Base-by-base conservation (phyloP, 1,140 invertebrate genomes). In the Apolygus lucorum region DNA sequence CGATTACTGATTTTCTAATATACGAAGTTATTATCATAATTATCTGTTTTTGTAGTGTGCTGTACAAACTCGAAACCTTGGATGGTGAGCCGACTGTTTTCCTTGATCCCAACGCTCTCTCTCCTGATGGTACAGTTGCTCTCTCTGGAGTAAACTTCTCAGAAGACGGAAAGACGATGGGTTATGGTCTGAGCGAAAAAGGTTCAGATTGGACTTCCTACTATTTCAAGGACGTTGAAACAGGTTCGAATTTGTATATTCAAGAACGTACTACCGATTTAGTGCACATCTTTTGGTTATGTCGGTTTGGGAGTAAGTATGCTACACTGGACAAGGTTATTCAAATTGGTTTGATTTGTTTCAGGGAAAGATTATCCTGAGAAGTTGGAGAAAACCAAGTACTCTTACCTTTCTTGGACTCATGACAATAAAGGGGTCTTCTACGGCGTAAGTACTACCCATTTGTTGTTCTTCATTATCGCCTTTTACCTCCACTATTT, bases 131-230 rank as follows among this genome's bases (percentile, higher is more conserved):
- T 34, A 98, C 96, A 1, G 82, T 96, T 24, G 90, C 95, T 1
- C 80, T 99, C 21, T 84, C 86, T 0, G 84, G 84, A 52, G 88
- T 84, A 59, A 80, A 85, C 34, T 99, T 97, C 80, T 96, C 94
- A 1, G 89, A 98, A 76, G 89, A 98, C 84, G 96, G 95, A 1
- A 83, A 84, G 74, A 88, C 87, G 52, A 90, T 94, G 82, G 94
- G 95, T 0, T 99, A 98, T 82, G 92, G 89, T 2, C 81, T 99
- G 0, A 95, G 92, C 75, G 86, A 86, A 68, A 95, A 89, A 81
- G 96, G 96, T 8, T 96, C 95, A 28, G 96, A 99, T 78, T 99
- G 96, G 96, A 87, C 89, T 70, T 93, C 88, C 27, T 93, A 99
- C 75, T 87, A 90, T 77, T 89, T 94, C 72, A 88, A 88, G 74